Evolutionary conservation across 2,113 vertebrate genomes (phyloP).

Genomic region (Bubalus kerabau): DNA sequence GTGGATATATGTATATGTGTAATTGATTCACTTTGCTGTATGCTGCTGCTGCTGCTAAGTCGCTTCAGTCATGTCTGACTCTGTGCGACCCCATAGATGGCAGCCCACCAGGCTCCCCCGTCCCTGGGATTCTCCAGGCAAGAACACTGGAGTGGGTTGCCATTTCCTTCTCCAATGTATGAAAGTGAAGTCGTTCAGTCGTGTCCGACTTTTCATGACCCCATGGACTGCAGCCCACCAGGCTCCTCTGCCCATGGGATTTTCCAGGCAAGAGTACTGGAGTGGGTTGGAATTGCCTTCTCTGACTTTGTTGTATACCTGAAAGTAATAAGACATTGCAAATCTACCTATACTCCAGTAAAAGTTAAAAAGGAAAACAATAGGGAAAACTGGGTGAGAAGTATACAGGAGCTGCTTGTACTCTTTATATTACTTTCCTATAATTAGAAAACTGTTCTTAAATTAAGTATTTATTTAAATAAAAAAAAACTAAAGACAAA

Average conservation of each 20-base stretch:
- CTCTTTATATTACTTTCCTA: background rate
- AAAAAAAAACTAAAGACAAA: background rate
- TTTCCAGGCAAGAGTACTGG: background rate
- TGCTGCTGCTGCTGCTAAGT: too few relatives aligned
- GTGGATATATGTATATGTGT: background rate
- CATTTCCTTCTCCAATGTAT: too few relatives aligned
- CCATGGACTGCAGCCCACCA: background rate
- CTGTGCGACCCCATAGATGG: accelerated
- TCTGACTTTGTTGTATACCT: background rate
- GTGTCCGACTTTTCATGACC: accelerated
- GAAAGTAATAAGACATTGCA: accelerated
- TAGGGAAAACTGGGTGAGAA: background rate
- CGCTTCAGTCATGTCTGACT: too few relatives aligned
- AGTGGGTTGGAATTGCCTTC: background rate
- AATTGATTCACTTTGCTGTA: background rate
- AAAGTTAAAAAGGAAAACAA: background rate
- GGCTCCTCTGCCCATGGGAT: background rate
- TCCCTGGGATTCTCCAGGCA: too few relatives aligned
- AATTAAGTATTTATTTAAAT: background rate
- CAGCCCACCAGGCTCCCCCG: too few relatives aligned
- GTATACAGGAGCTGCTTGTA: background rate
- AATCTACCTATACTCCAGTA: background rate
- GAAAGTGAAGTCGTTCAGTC: too few relatives aligned
- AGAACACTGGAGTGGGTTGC: too few relatives aligned
- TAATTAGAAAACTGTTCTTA: background rate